Percentiles rank a stretch among this genome's conserved stretches.
phyloP scores from a whole-genome alignment of 2,113 vertebrate species.

The Cavia aperea region DNA sequence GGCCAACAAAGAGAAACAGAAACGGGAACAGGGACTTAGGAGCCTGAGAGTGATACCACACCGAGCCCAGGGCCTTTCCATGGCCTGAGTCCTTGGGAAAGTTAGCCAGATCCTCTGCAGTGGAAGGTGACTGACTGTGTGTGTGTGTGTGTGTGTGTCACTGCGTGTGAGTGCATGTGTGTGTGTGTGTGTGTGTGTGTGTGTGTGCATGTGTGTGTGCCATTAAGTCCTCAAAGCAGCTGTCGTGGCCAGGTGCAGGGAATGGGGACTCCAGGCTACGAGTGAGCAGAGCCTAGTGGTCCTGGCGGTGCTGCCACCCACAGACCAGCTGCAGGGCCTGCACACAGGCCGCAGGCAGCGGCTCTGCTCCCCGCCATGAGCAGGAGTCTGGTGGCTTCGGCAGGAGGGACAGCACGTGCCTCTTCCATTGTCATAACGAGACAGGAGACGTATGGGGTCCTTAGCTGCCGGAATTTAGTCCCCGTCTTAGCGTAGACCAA shows the following conservation, averaged over 20 bases:
- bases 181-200: neutral
- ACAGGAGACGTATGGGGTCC: neutral
- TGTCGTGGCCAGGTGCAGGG: rapidly evolving
- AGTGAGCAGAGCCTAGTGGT: neutral
- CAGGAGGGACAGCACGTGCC: rapidly evolving
- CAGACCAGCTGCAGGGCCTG: neutral
- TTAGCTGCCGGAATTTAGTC: neutral
- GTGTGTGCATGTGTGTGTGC: neutral
- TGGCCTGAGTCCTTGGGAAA: neutral
- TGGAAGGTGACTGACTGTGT: no score
- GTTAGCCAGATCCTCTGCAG: neutral
- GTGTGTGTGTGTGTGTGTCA: no score
- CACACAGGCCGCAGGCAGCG: neutral
- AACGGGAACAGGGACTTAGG: neutral
- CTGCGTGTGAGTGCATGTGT: no score
- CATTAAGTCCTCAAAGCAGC: neutral
- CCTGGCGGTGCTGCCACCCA: neutral
- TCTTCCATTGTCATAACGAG: neutral
- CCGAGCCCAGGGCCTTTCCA: neutral
- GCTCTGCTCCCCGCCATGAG: neutral
- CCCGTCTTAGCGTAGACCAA: neutral
- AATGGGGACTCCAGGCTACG: neutral
- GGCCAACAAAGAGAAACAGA: neutral
- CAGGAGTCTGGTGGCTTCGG: rapidly evolving
- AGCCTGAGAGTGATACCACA: no score